Conservation (phyloP, 2,113 vertebrate species). For the Scomber colias region DNA sequence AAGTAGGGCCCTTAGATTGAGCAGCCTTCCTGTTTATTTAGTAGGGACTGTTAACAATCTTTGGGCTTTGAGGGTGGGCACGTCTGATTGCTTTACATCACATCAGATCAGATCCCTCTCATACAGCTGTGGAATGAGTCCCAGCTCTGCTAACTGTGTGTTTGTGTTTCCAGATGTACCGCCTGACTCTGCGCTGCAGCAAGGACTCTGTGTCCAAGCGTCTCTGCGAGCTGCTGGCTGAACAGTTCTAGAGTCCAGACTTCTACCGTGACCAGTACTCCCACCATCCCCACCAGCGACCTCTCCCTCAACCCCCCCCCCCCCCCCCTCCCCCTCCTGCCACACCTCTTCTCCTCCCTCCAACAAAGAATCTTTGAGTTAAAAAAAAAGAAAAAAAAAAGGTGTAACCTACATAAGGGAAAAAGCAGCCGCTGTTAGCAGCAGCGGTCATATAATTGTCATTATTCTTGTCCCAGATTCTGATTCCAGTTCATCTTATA, state of each 20-base stretch:
- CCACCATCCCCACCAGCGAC: slow-evolving; percentile 69
- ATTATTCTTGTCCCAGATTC: slow-evolving; percentile 73
- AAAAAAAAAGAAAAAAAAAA: slow-evolving; percentile 57
- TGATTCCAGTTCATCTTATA: slow-evolving; percentile 76
- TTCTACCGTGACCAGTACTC: slow-evolving; percentile 50
- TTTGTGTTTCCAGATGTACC: slow-evolving; percentile 88
- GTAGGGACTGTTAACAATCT: too few relatives aligned
- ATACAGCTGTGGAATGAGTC: too few relatives aligned
- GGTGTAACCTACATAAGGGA: slow-evolving; percentile 83
- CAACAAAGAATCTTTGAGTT: slow-evolving; percentile 68
- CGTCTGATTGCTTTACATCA: too few relatives aligned
- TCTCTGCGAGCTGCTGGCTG: slow-evolving; percentile 91
- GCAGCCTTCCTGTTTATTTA: background rate
- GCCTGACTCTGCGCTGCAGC: slow-evolving; percentile 94
- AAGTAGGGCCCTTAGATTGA: background rate
- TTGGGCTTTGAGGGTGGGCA: too few relatives aligned
- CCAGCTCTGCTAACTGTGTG: background rate
- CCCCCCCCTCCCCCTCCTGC: slow-evolving; percentile 44
- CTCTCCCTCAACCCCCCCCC: slow-evolving; percentile 42
- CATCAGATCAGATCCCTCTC: too few relatives aligned
- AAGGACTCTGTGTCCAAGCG: slow-evolving; percentile 91
- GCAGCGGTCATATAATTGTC: slow-evolving; percentile 76
- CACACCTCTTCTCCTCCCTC: slow-evolving; percentile 32
- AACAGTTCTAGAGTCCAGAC: slow-evolving; percentile 86
- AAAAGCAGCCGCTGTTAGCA: slow-evolving; percentile 68